Evolutionary conservation across 2,113 vertebrate species (phyloP).

Genomic region (Symphodus melops): DNA sequence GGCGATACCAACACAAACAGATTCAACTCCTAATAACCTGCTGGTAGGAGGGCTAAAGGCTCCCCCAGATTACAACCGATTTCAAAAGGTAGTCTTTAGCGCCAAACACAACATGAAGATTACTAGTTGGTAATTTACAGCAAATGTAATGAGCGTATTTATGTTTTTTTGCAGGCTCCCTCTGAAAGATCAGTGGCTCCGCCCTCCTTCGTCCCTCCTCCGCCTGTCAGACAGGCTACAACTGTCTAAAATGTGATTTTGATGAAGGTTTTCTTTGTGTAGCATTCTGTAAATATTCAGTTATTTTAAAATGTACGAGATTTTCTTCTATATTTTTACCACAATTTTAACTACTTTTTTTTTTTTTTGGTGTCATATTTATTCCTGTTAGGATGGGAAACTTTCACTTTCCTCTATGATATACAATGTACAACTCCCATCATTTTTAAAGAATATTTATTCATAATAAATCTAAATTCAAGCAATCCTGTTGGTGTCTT

Average conservation of each 20-base stretch:
- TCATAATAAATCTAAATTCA: conserved; percentile 26
- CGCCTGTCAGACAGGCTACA: conserved; percentile 77
- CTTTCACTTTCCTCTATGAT: background rate
- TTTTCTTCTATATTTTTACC: conserved; percentile 17
- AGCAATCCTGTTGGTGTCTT: background rate
- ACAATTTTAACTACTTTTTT: background rate
- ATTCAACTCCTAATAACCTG: conserved; percentile 47
- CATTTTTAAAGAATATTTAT: conserved; percentile 11
- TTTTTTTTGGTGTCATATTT: background rate
- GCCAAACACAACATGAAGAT: too few relatives aligned
- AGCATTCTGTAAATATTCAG: background rate
- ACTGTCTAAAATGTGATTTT: conserved; percentile 67
- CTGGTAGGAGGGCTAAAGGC: conserved; percentile 52
- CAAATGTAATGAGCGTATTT: background rate
- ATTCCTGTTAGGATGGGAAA: background rate
- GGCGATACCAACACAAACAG: conserved; percentile 51
- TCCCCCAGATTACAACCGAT: conserved; percentile 68
- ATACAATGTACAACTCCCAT: background rate
- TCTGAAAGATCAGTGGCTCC: conserved; percentile 60
- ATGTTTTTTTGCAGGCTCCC: conserved; percentile 48
- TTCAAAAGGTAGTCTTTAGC: conserved; percentile 45
- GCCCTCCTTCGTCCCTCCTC: conserved; percentile 63
- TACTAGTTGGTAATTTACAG: background rate
- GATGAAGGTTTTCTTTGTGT: background rate
- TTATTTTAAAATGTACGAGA: conserved; percentile 4